These are phyloP conservation scores for Camponotus vicinus DNA, from an alignment of 1,140 invertebrate species.

Conservation along the genomic window DNA sequence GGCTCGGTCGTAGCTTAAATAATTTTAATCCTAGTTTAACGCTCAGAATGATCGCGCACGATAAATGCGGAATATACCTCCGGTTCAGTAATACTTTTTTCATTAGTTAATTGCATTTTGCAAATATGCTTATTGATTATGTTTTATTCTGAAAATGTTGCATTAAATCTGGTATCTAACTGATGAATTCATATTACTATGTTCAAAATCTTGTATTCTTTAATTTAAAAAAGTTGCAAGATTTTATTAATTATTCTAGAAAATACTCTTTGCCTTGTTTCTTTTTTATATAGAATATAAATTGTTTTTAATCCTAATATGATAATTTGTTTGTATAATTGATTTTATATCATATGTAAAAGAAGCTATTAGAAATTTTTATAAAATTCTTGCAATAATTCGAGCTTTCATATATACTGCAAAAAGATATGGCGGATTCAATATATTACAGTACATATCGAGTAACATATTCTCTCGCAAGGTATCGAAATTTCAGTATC, in stretches of 20 bases:
- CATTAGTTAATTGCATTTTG: not conserved
- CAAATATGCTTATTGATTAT: not conserved
- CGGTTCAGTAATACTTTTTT: constrained; percentile 25
- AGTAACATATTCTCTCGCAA: not conserved
- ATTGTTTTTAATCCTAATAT: not conserved
- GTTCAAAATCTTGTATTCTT: not conserved
- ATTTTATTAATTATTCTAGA: not conserved
- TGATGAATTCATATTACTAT: not conserved
- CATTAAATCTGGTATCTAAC: not conserved
- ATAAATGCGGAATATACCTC: constrained; percentile 8
- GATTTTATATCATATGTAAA: not conserved
- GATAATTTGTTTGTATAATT: too few relatives aligned
- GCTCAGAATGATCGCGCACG: constrained; percentile 12
- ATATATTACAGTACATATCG: not conserved
- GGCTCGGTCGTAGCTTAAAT: constrained; percentile 28
- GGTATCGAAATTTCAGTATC: not conserved
- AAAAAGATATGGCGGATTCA: not conserved
- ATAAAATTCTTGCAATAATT: not conserved
- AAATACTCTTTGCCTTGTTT: too few relatives aligned
- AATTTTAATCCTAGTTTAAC: constrained; percentile 53
- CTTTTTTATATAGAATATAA: not conserved
- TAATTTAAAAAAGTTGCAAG: not conserved
- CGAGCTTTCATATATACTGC: not conserved
- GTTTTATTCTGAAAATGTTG: not conserved
- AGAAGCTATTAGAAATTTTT: not conserved